phyloP scores from a whole-genome alignment of 2,113 vertebrate species.

The Vireo altiloquus region DNA sequence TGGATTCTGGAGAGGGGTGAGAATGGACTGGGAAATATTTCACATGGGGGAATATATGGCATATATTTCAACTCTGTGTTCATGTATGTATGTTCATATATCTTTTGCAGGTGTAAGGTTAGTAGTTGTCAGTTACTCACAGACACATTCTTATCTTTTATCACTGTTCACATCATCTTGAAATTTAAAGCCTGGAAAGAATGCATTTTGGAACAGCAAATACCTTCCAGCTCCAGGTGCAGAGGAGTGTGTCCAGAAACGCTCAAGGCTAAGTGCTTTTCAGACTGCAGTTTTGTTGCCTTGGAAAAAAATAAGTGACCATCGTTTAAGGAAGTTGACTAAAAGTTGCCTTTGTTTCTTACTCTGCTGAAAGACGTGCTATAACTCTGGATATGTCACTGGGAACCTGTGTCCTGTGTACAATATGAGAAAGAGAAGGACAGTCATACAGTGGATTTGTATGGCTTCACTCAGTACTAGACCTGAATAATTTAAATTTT shows the following conservation, averaged over 20 bases:
- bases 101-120: not conserved
- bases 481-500: not conserved
- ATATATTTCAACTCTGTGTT: not conserved
- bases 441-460: not conserved
- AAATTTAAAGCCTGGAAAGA: slow-evolving; percentile 47
- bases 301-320: not conserved
- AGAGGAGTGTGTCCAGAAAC: not conserved
- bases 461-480: not conserved
- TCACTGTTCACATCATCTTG: not conserved
- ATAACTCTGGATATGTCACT: not conserved
- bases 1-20: not conserved
- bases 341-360: not conserved
- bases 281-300: not conserved
- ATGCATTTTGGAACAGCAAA: not conserved
- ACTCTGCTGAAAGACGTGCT: not conserved
- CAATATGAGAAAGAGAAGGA: not conserved
- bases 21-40: not conserved
- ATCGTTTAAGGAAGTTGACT: not conserved
- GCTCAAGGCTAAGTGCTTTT: not conserved
- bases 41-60: not conserved
- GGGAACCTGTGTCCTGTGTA: not conserved
- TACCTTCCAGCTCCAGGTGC: slow-evolving; percentile 13
- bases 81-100: not conserved
- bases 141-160: slow-evolving; percentile 30
- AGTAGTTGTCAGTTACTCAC: not conserved